These are phyloP conservation scores for Pocillopora damicornis DNA, from an alignment of 64 coral and sea anemone genomes.

Conservation along the genomic window DNA sequence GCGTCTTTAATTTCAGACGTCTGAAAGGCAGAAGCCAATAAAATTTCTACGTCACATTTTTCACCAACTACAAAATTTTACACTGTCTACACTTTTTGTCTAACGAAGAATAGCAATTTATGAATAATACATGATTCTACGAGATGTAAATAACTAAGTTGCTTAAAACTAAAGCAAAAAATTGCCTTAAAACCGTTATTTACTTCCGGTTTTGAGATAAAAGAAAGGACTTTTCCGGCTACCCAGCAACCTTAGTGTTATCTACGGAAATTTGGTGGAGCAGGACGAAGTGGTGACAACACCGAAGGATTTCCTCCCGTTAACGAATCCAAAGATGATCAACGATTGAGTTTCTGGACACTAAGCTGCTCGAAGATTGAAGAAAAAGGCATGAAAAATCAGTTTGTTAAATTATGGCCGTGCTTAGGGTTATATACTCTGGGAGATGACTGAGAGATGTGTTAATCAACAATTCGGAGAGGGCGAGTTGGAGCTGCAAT, in stretches of 20 bases:
- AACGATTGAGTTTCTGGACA: conserved; percentile 38
- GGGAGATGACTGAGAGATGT: conserved; percentile 29
- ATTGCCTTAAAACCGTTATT: too few species aligned
- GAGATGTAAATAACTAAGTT: too few species aligned
- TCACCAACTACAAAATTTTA: too few species aligned
- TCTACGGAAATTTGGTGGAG: conserved; percentile 74
- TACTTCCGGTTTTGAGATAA: too few species aligned
- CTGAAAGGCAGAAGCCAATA: too few species aligned
- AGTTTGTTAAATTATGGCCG: conserved; percentile 11
- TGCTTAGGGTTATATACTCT: conserved; percentile 7
- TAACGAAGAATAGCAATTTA: too few species aligned
- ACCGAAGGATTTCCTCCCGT: conserved; percentile 31
- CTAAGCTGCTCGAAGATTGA: conserved; percentile 3
- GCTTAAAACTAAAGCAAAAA: too few species aligned
- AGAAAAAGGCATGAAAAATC: conserved; percentile 9
- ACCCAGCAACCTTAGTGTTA: conserved; percentile 34
- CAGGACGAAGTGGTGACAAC: conserved; percentile 32
- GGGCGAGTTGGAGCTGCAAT: conserved; percentile 2
- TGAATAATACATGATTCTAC: too few species aligned
- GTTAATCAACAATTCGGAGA: conserved; percentile 36
- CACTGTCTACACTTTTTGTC: too few species aligned
- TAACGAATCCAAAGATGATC: conserved; percentile 48
- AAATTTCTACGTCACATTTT: too few species aligned
- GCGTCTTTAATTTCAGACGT: too few species aligned
- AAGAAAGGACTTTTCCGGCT: too few species aligned